These are phyloP conservation scores for Crax fasciolata DNA, from an alignment of 2,797 vertebrate species.

Conservation along the genomic window DNA sequence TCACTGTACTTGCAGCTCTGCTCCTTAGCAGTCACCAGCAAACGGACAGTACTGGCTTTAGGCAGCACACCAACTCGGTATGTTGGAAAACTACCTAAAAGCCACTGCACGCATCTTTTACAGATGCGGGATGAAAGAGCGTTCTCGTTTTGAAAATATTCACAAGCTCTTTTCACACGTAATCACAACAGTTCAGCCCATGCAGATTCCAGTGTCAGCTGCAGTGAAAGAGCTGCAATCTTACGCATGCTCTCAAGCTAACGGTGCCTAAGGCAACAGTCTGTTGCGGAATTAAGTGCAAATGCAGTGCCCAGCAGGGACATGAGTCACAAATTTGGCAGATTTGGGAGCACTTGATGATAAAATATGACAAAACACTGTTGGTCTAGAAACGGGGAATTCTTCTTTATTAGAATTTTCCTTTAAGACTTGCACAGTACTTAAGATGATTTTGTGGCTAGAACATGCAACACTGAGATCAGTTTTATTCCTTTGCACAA, in stretches of 20 bases:
- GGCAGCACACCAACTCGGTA: not conserved
- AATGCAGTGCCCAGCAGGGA: not conserved
- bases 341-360: not conserved
- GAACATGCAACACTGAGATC: not conserved
- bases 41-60: not conserved
- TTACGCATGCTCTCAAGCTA: slow-evolving; percentile 1
- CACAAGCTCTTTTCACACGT: slow-evolving; percentile 36
- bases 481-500: not conserved
- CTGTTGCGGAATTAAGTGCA: slow-evolving; percentile 34
- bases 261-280: slow-evolving; percentile 55
- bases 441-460: not conserved
- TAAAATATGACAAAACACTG: slow-evolving; percentile 43
- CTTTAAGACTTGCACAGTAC: slow-evolving; percentile 14
- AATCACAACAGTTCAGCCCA: not conserved
- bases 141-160: slow-evolving; percentile 38
- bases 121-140: slow-evolving; percentile 25
- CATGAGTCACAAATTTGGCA: slow-evolving; percentile 56
- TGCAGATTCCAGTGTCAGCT: not conserved
- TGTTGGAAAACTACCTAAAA: not conserved
- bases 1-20: not conserved
- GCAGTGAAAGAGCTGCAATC: slow-evolving; percentile 7
- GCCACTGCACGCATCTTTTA: not conserved
- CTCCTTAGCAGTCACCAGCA: not conserved
- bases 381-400: not conserved
- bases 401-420: not conserved